phyloP scores from a whole-genome alignment of 2,113 vertebrate species.

The Erinaceus europaeus region DNA sequence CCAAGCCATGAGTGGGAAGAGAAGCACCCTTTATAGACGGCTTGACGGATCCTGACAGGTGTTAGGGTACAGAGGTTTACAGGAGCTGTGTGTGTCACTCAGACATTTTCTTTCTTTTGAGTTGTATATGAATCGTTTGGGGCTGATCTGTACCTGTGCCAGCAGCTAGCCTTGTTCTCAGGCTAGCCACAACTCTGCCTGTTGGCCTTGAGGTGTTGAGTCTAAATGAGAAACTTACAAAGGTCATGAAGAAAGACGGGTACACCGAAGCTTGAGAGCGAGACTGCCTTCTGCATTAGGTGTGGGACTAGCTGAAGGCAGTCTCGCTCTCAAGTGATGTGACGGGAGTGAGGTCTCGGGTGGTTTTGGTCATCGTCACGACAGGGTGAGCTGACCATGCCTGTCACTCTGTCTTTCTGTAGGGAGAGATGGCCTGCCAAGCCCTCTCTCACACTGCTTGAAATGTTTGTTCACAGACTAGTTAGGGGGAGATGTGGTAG shows the following conservation, averaged over 20 bases:
- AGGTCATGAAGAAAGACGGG: too few species aligned
- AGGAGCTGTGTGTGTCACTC: neutral
- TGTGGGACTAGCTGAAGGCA: too few species aligned
- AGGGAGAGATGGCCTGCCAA: constrained; percentile 63
- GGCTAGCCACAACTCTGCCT: too few species aligned
- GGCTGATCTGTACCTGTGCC: too few species aligned
- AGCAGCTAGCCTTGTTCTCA: too few species aligned
- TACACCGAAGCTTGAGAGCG: too few species aligned
- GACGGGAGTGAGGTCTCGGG: neutral
- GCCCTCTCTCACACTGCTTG: constrained; percentile 67
- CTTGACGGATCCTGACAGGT: neutral
- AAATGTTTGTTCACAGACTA: constrained; percentile 71
- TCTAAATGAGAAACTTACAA: too few species aligned
- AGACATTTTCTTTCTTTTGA: neutral
- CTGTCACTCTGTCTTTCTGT: constrained; percentile 4
- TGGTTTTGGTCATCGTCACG: neutral
- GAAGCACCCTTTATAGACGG: neutral
- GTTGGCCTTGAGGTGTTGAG: too few species aligned
- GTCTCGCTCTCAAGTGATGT: too few species aligned
- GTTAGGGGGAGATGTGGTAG: constrained; percentile 52
- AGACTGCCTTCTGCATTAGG: too few species aligned
- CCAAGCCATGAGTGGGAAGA: neutral
- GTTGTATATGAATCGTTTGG: neutral
- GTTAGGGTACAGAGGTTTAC: neutral
- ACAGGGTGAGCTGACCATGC: constrained; percentile 36